phyloP scores from a whole-genome alignment of 2,797 vertebrate genomes.

The Parotocinclus haroldoi region DNA sequence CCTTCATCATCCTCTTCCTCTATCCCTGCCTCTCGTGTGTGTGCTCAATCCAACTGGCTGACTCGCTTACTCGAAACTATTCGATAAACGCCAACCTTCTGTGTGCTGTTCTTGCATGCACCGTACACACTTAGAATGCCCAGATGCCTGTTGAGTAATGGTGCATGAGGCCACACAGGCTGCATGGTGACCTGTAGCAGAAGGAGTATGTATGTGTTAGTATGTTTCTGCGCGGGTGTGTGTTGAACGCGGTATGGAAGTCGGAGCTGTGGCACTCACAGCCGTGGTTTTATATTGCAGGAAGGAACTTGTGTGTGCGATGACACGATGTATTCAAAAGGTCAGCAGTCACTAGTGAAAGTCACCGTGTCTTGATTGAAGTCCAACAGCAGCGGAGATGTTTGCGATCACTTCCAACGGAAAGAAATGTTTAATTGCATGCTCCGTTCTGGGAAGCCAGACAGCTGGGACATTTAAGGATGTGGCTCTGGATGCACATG shows the following conservation, averaged over 20 bases:
- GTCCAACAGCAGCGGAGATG: constrained; percentile 6
- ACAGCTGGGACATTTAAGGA: too few species aligned
- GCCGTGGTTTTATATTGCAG: constrained; percentile 11
- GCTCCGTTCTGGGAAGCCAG: too few species aligned
- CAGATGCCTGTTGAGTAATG: neutral
- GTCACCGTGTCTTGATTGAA: constrained; percentile 2
- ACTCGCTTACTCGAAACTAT: neutral
- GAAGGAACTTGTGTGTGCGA: constrained; percentile 9
- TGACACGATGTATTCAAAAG: constrained; percentile 31
- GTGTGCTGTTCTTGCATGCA: constrained; percentile 9
- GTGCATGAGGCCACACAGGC: constrained; percentile 1
- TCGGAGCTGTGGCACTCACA: neutral
- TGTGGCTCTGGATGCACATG: too few species aligned
- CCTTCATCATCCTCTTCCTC: constrained; percentile 36
- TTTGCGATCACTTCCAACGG: too few species aligned
- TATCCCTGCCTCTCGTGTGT: neutral
- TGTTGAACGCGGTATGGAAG: neutral
- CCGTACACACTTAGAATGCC: neutral
- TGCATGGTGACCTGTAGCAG: neutral
- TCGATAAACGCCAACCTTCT: neutral
- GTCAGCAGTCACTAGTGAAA: constrained; percentile 31
- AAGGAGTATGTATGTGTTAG: constrained; percentile 4
- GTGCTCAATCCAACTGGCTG: neutral
- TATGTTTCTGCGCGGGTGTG: too few species aligned
- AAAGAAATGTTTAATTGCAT: too few species aligned